A percentile compares a stretch with the other conserved stretches of the same genome.
These are phyloP conservation scores for Formicarius rufipectus DNA, from an alignment of 2,113 vertebrate species.

Conservation along the genomic window DNA sequence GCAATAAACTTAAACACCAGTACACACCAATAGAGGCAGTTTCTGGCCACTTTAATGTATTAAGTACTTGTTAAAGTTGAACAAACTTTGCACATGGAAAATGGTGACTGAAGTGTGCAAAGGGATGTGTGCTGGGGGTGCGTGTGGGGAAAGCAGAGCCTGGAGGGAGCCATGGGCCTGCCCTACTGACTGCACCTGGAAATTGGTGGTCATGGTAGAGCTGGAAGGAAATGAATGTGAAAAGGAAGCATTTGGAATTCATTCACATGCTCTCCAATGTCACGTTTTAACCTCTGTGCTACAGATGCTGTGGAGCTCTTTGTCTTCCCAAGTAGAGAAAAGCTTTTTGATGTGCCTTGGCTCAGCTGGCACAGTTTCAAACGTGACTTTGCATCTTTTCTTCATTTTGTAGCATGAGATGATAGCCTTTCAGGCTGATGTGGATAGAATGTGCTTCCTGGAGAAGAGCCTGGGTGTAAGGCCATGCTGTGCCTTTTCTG, in stretches of 20 bases:
- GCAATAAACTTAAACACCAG: background rate
- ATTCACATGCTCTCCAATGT: rapidly evolving
- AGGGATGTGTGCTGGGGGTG: background rate
- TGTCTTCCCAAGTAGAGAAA: background rate
- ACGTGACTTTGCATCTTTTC: background rate
- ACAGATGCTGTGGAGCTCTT: background rate
- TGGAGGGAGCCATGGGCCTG: background rate
- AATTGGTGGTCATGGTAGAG: background rate
- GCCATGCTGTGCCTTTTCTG: background rate
- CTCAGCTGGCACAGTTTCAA: background rate
- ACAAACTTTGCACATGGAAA: background rate
- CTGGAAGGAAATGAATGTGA: background rate
- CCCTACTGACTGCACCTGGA: background rate
- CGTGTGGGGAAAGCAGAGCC: background rate
- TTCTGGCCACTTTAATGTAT: background rate
- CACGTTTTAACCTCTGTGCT: background rate
- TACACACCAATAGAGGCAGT: background rate
- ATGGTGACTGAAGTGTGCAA: background rate
- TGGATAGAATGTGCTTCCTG: background rate
- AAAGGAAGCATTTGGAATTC: background rate
- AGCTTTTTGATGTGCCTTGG: background rate
- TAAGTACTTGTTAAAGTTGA: background rate
- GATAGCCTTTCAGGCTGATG: background rate
- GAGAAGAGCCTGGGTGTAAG: background rate
- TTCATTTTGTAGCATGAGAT: background rate